Evolutionary conservation across 2,888 invertebrate genomes (phyloP).

Genomic region (Thymelicus sylvestris): DNA sequence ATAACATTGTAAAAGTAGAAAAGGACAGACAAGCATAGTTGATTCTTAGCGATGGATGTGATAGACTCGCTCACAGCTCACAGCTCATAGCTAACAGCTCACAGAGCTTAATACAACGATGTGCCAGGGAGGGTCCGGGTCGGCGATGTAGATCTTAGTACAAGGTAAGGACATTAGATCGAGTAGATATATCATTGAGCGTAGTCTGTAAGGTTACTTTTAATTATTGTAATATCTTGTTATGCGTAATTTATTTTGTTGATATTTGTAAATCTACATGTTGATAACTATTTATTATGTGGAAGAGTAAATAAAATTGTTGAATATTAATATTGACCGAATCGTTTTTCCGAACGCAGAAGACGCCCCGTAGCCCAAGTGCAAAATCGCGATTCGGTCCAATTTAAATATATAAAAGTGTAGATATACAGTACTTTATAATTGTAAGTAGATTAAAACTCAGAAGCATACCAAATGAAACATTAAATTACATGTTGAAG

Average conservation of each 20-base stretch:
- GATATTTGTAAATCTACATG: slow-evolving; percentile 85
- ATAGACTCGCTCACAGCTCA: slow-evolving; percentile 2
- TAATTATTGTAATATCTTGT: slow-evolving; percentile 81
- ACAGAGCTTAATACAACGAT: slow-evolving; percentile 15
- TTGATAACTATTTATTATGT: slow-evolving; percentile 84
- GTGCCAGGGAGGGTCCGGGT: slow-evolving; percentile 47
- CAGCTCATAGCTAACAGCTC: background rate
- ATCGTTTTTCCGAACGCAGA: slow-evolving; percentile 61
- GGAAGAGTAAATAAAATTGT: slow-evolving; percentile 80
- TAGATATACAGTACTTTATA: slow-evolving; percentile 63
- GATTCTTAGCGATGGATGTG: slow-evolving; percentile 1
- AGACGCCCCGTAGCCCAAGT: slow-evolving; percentile 46
- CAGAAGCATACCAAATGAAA: slow-evolving; percentile 67
- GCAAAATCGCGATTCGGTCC: slow-evolving; percentile 65
- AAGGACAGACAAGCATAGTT: slow-evolving; percentile 12
- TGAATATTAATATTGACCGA: slow-evolving; percentile 76
- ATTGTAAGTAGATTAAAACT: slow-evolving; percentile 70
- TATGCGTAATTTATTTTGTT: slow-evolving; percentile 85
- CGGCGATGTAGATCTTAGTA: slow-evolving; percentile 69
- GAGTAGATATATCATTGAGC: slow-evolving; percentile 67
- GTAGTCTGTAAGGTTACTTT: slow-evolving; percentile 70
- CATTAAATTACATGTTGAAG: slow-evolving; percentile 63
- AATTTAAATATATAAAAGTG: slow-evolving; percentile 68
- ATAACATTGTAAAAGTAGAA: slow-evolving; percentile 20
- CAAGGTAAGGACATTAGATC: slow-evolving; percentile 75